Conservation (phyloP, 2,113 vertebrate genomes). For the Oncorhynchus keta region DNA sequence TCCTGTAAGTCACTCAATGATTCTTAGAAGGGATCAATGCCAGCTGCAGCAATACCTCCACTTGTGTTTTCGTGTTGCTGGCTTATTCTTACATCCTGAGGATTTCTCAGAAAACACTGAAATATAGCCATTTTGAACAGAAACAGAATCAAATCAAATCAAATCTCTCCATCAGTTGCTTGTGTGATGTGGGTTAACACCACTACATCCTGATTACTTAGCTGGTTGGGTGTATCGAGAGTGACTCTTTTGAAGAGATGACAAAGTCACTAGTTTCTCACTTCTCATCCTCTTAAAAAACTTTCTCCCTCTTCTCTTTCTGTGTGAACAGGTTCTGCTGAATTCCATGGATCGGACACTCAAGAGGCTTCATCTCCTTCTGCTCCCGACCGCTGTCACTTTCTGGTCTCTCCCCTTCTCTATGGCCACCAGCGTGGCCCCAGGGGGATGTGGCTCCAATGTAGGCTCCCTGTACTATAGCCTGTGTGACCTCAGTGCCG, state of each 20-base stretch:
- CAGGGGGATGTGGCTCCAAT: constrained; percentile 77
- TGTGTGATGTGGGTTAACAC: background rate
- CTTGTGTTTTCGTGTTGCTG: background rate
- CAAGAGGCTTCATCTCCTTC: constrained; percentile 12
- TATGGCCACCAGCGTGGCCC: constrained; percentile 48
- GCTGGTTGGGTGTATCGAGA: constrained; percentile 20
- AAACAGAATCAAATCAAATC: background rate
- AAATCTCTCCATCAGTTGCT: background rate
- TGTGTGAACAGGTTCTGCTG: constrained; percentile 32
- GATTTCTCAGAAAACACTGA: background rate
- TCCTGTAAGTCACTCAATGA: background rate
- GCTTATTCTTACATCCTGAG: background rate
- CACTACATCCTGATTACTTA: constrained; percentile 9
- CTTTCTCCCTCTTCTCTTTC: constrained; percentile 7
- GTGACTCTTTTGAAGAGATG: background rate
- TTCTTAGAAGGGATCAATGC: background rate
- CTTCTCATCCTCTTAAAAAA: background rate
- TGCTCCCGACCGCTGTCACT: constrained; percentile 26
- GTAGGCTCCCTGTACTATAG: constrained; percentile 85
- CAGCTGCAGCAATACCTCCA: background rate
- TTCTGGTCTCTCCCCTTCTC: constrained; percentile 11
- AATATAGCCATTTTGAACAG: background rate
- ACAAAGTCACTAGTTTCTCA: background rate
- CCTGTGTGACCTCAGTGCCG: constrained; percentile 80
- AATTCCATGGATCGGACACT: background rate